Evolutionary conservation across 1,140 invertebrate species (phyloP), one percentile per base, ranked within the genome.

Genomic region (Lepidurus apus): DNA sequence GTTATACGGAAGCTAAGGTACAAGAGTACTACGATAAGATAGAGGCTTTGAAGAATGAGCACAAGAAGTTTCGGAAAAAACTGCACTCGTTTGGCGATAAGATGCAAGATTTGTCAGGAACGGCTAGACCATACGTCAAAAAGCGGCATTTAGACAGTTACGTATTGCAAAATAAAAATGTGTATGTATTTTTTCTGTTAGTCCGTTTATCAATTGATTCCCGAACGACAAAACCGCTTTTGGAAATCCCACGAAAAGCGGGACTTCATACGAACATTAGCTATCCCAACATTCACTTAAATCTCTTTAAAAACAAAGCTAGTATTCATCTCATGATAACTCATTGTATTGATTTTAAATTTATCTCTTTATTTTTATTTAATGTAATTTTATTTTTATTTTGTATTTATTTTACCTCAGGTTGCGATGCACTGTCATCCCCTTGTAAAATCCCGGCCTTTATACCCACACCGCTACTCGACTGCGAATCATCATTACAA

Each of bases 21-120:
- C n/a, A 65, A 65, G 53, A 65, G 53, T 65, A 65, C 53, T 65
- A 65, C 53, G 9, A 65, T 65, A 65, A 65, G 53, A 65, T 65
- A 11, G 53, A 13, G 21, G 53, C 21, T 17, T 65, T 65, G 53
- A 65, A 65, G n/a, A 65, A 4, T 17, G n/a, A 65, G 53, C 53
- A 65, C n/a, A 65, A 65, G 8, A 21, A 0, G 13, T 65, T 65
- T 21, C 53, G 53, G 8, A 13, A 21, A 65, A 65, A 65, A 65
- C 7, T 65, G 53, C 8, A 17, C 53, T 65, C n/a, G 13, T 65
- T 65, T 65, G 53, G 53, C 21, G 53, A 21, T n/a, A 65, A 65
- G 17, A 13, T 21, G 6, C 13, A 7, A 65, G 53, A 65, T 65
- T 6, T 65, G 53, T 21, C 53, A 13, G 13, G 53, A 65, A 21